phyloP scores from a whole-genome alignment of 2,888 invertebrate species.

The Eupeodes luniger region DNA sequence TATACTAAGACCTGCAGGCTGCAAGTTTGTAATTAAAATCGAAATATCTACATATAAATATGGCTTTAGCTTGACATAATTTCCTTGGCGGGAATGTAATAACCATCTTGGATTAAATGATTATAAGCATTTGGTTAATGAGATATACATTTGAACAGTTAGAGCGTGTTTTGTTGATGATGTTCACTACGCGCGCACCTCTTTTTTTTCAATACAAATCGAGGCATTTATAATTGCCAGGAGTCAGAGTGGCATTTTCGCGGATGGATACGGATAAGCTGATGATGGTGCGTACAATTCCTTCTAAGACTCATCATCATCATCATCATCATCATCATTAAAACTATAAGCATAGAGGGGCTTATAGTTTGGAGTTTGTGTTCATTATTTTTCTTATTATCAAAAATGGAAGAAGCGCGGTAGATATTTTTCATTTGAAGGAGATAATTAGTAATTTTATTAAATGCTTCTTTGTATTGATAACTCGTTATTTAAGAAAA shows the following conservation, averaged over 20 bases:
- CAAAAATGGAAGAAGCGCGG: background rate
- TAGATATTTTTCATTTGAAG: slow-evolving; percentile 8
- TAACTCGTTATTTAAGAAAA: no score
- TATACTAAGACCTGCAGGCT: background rate
- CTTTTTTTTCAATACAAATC: background rate
- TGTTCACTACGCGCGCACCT: slow-evolving; percentile 28
- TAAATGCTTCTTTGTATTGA: background rate
- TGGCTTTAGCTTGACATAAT: slow-evolving; percentile 55
- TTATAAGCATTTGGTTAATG: slow-evolving; percentile 59
- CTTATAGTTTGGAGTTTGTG: background rate
- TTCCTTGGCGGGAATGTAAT: slow-evolving; percentile 57
- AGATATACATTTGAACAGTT: slow-evolving; percentile 57
- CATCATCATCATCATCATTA: background rate
- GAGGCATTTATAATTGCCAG: slow-evolving; percentile 39
- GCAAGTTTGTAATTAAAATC: slow-evolving; percentile 36
- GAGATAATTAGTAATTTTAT: background rate
- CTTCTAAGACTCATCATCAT: background rate
- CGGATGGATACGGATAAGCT: slow-evolving; percentile 34
- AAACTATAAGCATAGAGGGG: background rate
- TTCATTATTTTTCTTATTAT: background rate
- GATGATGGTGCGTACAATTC: background rate
- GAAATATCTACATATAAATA: slow-evolving; percentile 21
- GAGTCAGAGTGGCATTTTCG: slow-evolving; percentile 31
- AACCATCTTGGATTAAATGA: slow-evolving; percentile 55
- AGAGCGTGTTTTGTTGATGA: slow-evolving; percentile 37